Conservation (phyloP, 2,797 vertebrate genomes). For the Mormyrus proboscirostris region DNA sequence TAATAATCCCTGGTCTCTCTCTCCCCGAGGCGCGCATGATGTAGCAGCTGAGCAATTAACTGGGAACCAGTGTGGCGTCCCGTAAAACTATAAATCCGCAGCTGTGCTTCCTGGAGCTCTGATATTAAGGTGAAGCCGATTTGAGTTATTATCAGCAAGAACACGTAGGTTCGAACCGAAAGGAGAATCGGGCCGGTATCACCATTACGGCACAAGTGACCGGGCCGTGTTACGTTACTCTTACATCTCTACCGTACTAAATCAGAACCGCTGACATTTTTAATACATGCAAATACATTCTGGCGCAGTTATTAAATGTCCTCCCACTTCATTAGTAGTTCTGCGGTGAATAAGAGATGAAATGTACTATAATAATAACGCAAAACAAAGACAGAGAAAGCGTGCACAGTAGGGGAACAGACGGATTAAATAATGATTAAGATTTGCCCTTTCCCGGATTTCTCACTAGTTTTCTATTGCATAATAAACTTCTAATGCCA, state of each 20-base stretch:
- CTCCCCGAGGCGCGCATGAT: neutral
- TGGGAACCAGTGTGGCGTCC: conserved; percentile 8
- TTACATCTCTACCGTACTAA: neutral
- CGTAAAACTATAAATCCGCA: neutral
- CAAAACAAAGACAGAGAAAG: neutral
- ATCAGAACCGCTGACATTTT: neutral
- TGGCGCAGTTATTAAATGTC: neutral
- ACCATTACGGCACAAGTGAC: neutral
- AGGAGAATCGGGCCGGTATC: neutral
- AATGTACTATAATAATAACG: neutral
- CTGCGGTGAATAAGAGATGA: neutral
- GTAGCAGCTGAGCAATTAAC: conserved; percentile 8
- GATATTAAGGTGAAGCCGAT: neutral
- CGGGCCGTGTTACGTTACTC: neutral
- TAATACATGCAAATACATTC: conserved; percentile 10
- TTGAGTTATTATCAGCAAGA: neutral
- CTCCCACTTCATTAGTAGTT: conserved; percentile 3
- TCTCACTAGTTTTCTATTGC: neutral
- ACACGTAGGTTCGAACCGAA: neutral
- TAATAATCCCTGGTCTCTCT: neutral
- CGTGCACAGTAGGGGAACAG: neutral
- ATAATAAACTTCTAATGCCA: neutral
- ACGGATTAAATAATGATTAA: neutral
- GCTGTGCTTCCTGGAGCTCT: neutral
- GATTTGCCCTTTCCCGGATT: neutral